Evolutionary conservation across 2,113 vertebrate genomes (phyloP).

Genomic region (Carassius auratus): DNA sequence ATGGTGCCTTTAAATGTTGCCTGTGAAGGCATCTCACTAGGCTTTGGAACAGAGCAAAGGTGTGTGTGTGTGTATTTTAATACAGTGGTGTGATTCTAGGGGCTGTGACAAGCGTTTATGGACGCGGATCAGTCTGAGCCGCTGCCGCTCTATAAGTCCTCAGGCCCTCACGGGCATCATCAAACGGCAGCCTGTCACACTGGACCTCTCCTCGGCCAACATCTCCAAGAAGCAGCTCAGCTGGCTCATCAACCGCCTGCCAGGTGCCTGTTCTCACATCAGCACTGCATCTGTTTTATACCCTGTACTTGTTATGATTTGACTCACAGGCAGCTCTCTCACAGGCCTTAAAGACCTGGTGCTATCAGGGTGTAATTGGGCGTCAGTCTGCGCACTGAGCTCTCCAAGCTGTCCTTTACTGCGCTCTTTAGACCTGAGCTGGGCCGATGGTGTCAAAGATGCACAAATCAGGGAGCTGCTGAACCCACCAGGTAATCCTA

Average conservation of each 20-base stretch:
- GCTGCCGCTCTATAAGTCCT: constrained; percentile 90
- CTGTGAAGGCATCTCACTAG: neutral
- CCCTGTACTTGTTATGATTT: neutral
- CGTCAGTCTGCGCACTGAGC: constrained; percentile 92
- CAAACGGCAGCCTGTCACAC: constrained; percentile 91
- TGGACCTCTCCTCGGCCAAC: constrained; percentile 97
- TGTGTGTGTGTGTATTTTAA: neutral
- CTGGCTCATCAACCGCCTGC: constrained; percentile 93
- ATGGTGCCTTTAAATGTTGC: neutral
- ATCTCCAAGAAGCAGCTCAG: constrained; percentile 97
- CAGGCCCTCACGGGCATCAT: constrained; percentile 96
- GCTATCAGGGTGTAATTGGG: constrained; percentile 92
- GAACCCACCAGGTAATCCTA: constrained; percentile 80
- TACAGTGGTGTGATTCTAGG: constrained; percentile 70
- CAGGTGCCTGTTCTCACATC: constrained; percentile 74
- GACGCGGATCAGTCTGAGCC: constrained; percentile 93
- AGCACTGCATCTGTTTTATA: neutral
- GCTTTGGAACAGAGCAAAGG: neutral
- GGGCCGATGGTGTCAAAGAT: constrained; percentile 94
- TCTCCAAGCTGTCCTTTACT: constrained; percentile 94
- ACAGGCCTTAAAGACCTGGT: constrained; percentile 94
- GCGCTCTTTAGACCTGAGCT: constrained; percentile 94
- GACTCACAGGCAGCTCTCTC: neutral
- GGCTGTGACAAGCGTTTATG: constrained; percentile 97
- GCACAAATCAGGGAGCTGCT: constrained; percentile 93